Percentiles rank a stretch among this genome's conserved stretches.
These are phyloP conservation scores for Rotaria sp. DNA, from an alignment of 2,888 invertebrate genomes.

Conservation along the genomic window DNA sequence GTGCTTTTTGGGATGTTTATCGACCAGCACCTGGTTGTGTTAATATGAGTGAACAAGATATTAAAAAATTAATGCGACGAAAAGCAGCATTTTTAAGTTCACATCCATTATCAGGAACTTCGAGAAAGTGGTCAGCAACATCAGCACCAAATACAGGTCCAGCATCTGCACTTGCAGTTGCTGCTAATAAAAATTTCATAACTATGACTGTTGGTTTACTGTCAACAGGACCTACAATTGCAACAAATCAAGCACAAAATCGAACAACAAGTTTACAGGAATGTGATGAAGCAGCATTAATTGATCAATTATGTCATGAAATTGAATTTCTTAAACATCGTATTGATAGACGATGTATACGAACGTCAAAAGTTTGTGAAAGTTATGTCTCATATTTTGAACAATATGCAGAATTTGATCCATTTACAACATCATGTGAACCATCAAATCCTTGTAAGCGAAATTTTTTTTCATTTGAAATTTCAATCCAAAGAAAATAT, in stretches of 20 bases:
- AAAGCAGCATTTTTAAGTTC: not conserved
- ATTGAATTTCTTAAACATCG: conserved; percentile 69
- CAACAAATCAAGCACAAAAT: not conserved
- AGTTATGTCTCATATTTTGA: conserved; percentile 78
- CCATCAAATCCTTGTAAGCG: conserved; percentile 36
- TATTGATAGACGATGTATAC: conserved; percentile 74
- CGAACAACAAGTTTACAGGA: not conserved
- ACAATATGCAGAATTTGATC: conserved; percentile 91
- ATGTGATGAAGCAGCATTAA: conserved; percentile 22
- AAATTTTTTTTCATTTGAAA: not conserved
- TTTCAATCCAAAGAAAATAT: not conserved
- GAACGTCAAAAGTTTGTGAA: conserved; percentile 40
- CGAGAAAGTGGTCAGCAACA: not conserved
- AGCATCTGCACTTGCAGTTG: not conserved
- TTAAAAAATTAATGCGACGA: conserved; percentile 39
- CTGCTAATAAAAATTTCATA: conserved; percentile 6
- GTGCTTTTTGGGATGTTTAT: conserved; percentile 99
- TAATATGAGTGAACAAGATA: conserved; percentile 66
- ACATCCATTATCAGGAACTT: not conserved
- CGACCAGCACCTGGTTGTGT: conserved; percentile 97
- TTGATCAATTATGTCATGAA: conserved; percentile 41
- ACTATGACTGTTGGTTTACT: conserved; percentile 1
- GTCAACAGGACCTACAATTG: not conserved
- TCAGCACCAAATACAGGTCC: not conserved
- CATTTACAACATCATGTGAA: conserved; percentile 67